phyloP scores from a whole-genome alignment of 2,888 invertebrate genomes.

The Erebia palarica region DNA sequence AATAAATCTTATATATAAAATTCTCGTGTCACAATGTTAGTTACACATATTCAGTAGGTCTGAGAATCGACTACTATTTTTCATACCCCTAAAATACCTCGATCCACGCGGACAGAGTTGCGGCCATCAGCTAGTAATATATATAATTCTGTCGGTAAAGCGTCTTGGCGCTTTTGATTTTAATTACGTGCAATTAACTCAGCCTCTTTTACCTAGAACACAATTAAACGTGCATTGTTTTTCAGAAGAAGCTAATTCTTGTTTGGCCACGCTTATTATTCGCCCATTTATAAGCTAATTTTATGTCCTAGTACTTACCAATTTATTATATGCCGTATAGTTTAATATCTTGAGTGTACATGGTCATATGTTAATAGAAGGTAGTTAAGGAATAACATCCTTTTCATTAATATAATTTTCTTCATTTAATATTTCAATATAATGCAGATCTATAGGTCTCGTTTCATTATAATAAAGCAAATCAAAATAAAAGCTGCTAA shows the following conservation, averaged over 20 bases:
- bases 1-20: too few species aligned
- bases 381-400: neutral
- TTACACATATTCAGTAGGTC: too few species aligned
- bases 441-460: neutral
- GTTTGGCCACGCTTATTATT: constrained; percentile 1
- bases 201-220: too few species aligned
- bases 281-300: neutral
- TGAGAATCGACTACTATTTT: too few species aligned
- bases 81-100: too few species aligned
- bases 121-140: too few species aligned
- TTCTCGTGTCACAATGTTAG: too few species aligned
- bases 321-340: neutral
- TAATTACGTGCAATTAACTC: neutral
- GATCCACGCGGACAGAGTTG: too few species aligned
- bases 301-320: neutral
- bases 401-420: neutral
- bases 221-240: constrained; percentile 19
- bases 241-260: constrained; percentile 12
- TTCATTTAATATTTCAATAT: too few species aligned
- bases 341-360: constrained; percentile 1
- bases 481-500: neutral
- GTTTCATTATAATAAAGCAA: neutral
- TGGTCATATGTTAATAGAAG: neutral
- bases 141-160: neutral
- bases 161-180: neutral